Evolutionary conservation across 1,140 invertebrate genomes (phyloP).

Genomic region (Hydropsyche tenuis): DNA sequence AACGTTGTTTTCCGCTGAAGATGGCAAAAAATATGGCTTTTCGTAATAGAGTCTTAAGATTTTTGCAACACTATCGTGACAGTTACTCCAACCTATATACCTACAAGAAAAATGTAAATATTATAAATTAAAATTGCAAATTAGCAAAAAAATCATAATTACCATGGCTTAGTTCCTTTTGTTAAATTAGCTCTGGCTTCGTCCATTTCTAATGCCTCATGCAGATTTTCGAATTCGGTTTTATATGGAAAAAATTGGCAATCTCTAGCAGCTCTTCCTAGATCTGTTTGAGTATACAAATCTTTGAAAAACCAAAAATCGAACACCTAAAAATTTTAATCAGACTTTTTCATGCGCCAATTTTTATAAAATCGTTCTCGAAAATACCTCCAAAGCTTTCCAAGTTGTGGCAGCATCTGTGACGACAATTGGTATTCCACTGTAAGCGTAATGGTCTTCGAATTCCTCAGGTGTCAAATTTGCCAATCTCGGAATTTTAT

Average conservation of each 20-base stretch:
- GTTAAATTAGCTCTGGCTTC: constrained; percentile 68
- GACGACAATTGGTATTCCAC: constrained; percentile 81
- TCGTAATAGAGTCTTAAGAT: constrained; percentile 80
- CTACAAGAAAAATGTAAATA: constrained; percentile 52
- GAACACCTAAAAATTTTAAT: constrained; percentile 59
- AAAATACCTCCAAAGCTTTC: constrained; percentile 69
- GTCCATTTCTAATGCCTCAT: constrained; percentile 82
- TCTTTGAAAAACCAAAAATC: constrained; percentile 82
- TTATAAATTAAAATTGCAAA: not conserved
- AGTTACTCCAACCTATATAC: constrained; percentile 96
- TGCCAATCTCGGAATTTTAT: constrained; percentile 67
- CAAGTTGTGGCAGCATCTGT: constrained; percentile 80
- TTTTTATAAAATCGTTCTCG: not conserved
- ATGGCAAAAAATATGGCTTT: constrained; percentile 88
- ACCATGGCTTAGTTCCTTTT: constrained; percentile 77
- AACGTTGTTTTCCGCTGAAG: constrained; percentile 80
- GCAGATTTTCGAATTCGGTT: constrained; percentile 79
- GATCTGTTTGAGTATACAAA: constrained; percentile 68
- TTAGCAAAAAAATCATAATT: constrained; percentile 9
- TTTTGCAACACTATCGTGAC: constrained; percentile 78
- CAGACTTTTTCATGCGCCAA: not conserved
- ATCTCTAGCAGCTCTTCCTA: constrained; percentile 63
- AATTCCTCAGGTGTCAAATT: constrained; percentile 73
- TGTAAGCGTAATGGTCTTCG: constrained; percentile 77
- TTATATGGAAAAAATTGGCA: constrained; percentile 95